Percentiles rank a stretch among this genome's conserved stretches.
phyloP scores from a whole-genome alignment of 2,113 vertebrate genomes.

The Phrynosoma platyrhinos region DNA sequence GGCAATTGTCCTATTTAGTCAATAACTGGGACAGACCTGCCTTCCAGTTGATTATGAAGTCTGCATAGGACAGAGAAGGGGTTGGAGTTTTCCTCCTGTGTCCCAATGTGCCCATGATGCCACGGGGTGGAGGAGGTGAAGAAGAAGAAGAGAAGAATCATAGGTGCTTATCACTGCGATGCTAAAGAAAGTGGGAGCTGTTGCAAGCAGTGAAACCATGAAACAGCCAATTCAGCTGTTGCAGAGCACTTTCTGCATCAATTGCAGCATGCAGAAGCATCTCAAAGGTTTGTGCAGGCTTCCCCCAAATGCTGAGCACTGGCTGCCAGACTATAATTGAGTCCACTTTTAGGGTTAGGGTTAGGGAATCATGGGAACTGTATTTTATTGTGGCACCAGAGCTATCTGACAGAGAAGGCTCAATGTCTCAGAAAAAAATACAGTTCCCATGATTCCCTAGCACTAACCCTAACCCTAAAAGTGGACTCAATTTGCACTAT shows the following conservation, averaged over 20 bases:
- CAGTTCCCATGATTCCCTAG: too few relatives aligned
- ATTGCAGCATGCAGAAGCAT: neutral
- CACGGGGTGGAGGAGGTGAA: neutral
- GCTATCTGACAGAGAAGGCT: too few relatives aligned
- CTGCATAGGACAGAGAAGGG: neutral
- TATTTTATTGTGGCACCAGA: too few relatives aligned
- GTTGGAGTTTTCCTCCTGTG: too few relatives aligned
- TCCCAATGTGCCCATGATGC: neutral
- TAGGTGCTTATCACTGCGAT: neutral
- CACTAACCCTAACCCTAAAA: too few relatives aligned
- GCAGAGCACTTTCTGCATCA: neutral
- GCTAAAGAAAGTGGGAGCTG: neutral
- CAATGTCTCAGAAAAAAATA: too few relatives aligned
- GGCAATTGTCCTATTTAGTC: neutral
- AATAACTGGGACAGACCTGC: neutral
- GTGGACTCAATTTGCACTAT: too few relatives aligned
- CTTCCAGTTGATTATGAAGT: neutral
- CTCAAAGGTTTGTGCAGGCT: neutral
- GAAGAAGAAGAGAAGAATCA: neutral
- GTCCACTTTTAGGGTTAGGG: too few relatives aligned
- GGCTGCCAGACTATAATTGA: neutral
- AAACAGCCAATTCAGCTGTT: neutral
- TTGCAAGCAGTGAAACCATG: neutral
- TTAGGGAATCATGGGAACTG: too few relatives aligned
- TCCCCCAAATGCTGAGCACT: too few relatives aligned